Evolutionary conservation across 2,888 invertebrate species (phyloP).

Genomic region (Neoscelio sp.): DNA sequence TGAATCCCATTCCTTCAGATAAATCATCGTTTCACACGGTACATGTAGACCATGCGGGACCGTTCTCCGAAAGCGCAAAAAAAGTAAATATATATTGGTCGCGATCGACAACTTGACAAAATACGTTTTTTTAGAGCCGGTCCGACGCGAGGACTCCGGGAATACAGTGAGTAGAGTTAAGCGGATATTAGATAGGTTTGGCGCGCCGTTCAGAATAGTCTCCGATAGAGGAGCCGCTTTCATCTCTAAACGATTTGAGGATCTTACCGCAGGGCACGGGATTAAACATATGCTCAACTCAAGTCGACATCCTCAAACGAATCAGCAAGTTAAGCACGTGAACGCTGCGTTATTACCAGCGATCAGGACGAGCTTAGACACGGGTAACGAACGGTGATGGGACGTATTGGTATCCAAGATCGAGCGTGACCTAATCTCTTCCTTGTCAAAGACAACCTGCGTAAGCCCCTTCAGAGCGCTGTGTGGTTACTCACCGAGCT

Average conservation of each 20-base stretch:
- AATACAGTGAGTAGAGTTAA: not conserved
- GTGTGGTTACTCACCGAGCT: not conserved
- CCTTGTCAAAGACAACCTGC: not conserved
- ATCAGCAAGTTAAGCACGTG: not conserved
- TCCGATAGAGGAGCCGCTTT: not conserved
- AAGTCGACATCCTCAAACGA: not conserved
- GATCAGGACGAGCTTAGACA: too few species aligned
- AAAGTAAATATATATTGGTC: not conserved
- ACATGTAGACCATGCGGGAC: conserved; percentile 51
- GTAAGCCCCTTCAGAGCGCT: not conserved
- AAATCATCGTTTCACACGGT: conserved; percentile 5
- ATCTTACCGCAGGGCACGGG: not conserved
- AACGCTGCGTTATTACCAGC: too few species aligned
- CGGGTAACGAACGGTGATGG: too few species aligned
- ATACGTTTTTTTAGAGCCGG: conserved; percentile 39
- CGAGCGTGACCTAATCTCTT: not conserved
- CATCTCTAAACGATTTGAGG: not conserved
- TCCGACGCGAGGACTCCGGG: conserved; percentile 1
- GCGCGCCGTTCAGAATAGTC: not conserved
- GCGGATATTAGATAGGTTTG: not conserved
- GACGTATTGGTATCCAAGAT: too few species aligned
- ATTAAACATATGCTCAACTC: not conserved
- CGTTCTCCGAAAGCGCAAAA: conserved; percentile 14
- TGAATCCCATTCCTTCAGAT: conserved; percentile 60
- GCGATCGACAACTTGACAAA: conserved; percentile 16